Evolutionary conservation across 2,113 vertebrate genomes (phyloP).

Genomic region (Diglossa brunneiventris): DNA sequence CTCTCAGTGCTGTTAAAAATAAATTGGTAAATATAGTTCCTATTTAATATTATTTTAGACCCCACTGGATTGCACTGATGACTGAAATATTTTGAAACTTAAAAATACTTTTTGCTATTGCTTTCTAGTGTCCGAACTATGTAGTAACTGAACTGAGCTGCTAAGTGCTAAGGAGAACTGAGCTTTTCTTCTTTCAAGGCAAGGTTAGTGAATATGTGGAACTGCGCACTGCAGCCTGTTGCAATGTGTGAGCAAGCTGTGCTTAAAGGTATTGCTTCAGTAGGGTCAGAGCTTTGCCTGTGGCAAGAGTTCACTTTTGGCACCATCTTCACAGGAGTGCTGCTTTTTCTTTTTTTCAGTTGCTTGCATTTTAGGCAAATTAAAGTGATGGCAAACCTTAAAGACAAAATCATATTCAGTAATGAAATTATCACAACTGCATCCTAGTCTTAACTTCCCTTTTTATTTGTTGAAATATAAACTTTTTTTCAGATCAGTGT

Average conservation of each 20-base stretch:
- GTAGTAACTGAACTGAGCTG: neutral
- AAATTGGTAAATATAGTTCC: neutral
- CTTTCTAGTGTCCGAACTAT: neutral
- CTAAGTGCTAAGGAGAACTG: neutral
- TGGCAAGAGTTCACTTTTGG: neutral
- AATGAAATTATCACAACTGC: neutral
- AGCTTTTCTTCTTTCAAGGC: neutral
- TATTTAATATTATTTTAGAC: neutral
- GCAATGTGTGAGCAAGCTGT: neutral
- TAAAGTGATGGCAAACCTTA: neutral
- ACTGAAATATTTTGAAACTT: neutral
- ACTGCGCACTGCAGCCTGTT: neutral
- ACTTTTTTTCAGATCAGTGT: neutral
- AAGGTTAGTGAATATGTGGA: neutral
- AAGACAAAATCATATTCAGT: neutral
- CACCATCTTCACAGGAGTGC: neutral
- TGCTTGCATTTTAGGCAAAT: neutral
- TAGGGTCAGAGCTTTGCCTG: neutral
- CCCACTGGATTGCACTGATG: neutral
- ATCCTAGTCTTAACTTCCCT: neutral
- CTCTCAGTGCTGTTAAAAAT: neutral
- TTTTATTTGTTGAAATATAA: conserved; percentile 12
- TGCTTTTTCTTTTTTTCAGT: neutral
- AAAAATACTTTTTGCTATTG: neutral
- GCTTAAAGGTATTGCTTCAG: neutral